These are phyloP conservation scores for Lasioglossum vierecki DNA, from an alignment of 2,888 invertebrate species.

Conservation along the genomic window DNA sequence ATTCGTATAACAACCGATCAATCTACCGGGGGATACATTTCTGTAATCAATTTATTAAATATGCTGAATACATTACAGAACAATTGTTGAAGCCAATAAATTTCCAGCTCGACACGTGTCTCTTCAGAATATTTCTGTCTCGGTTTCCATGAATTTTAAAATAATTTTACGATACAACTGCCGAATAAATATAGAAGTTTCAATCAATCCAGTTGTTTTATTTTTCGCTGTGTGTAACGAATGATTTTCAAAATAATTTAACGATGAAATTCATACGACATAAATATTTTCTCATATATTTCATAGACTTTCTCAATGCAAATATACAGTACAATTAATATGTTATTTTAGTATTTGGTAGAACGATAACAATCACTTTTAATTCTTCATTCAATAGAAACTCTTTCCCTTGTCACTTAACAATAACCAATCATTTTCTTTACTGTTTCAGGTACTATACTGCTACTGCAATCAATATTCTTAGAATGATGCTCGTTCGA, in stretches of 20 bases:
- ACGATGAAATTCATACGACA: neutral
- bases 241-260: neutral
- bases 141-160: neutral
- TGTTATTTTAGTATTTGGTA: neutral
- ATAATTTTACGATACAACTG: neutral
- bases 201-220: neutral
- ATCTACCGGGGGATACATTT: neutral
- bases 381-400: too few species aligned
- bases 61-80: neutral
- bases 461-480: neutral
- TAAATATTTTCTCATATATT: neutral
- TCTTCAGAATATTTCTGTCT: neutral
- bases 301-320: too few species aligned
- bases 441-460: slow-evolving; percentile 14
- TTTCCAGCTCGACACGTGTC: neutral
- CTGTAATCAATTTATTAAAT: slow-evolving; percentile 8
- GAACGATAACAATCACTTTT: too few species aligned
- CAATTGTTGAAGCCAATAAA: neutral
- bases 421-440: neutral
- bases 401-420: too few species aligned
- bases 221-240: neutral
- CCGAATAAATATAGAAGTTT: neutral
- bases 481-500: neutral
- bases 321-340: neutral
- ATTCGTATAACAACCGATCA: slow-evolving; percentile 5